Evolutionary conservation across 2,113 vertebrate genomes (phyloP).

Genomic region (Daubentonia madagascariensis): DNA sequence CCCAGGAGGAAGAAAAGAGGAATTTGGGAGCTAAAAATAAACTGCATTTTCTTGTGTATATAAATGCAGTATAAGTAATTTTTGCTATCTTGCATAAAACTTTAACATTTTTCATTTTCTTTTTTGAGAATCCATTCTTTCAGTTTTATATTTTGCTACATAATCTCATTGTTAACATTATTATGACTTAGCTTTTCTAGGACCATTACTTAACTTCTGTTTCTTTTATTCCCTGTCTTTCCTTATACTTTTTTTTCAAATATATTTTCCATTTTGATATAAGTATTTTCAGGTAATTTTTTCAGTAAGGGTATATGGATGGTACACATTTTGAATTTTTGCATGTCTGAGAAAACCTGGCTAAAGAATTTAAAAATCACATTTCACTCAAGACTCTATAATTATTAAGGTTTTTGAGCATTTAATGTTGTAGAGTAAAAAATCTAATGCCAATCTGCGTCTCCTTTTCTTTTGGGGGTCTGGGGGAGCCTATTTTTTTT

Average conservation of each 20-base stretch:
- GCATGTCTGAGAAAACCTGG: not conserved
- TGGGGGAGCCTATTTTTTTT: not conserved
- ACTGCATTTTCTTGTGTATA: not conserved
- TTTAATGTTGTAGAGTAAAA: not conserved
- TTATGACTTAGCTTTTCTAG: not conserved
- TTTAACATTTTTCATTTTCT: not conserved
- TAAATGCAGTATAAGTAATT: not conserved
- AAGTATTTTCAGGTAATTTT: conserved; percentile 7
- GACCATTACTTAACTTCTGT: not conserved
- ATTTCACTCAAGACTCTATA: not conserved
- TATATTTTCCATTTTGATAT: not conserved
- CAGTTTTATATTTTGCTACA: not conserved
- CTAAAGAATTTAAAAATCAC: not conserved
- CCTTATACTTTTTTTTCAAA: not conserved
- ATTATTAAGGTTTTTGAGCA: not conserved
- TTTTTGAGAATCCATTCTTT: not conserved
- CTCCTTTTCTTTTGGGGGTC: not conserved
- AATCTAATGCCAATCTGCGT: not conserved
- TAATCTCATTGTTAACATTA: not conserved
- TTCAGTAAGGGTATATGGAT: not conserved
- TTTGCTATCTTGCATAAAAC: not conserved
- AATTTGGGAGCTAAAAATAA: not conserved
- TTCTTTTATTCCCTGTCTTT: not conserved
- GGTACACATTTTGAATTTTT: not conserved
- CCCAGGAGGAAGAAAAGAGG: not conserved